Evolutionary conservation across 2,888 invertebrate species (phyloP).

Genomic region (Merodon equestris): DNA sequence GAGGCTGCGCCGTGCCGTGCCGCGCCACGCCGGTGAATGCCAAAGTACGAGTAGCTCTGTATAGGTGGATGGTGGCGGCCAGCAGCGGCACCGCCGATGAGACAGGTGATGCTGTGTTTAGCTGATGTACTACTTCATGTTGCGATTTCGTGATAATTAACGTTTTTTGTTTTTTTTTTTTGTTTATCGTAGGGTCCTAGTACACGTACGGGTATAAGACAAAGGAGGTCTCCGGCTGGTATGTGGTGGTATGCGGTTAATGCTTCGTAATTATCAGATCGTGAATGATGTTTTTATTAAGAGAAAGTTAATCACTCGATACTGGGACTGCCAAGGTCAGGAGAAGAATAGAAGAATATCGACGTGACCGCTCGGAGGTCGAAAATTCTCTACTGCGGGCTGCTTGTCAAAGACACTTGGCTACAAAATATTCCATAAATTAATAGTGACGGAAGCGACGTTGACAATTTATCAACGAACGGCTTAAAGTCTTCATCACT

Average conservation of each 20-base stretch:
- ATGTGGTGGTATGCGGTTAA: constrained; percentile 62
- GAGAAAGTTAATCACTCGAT: constrained; percentile 62
- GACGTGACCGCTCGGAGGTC: constrained; percentile 24
- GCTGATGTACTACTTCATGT: constrained; percentile 71
- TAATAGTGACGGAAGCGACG: no score
- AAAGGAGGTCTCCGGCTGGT: constrained; percentile 45
- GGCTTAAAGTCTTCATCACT: background rate
- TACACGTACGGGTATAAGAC: constrained; percentile 12
- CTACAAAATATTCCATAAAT: no score
- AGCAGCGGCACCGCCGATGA: constrained; percentile 61
- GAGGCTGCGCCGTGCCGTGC: constrained; percentile 70
- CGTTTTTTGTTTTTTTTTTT: constrained; percentile 49
- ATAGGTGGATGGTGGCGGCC: constrained; percentile 48
- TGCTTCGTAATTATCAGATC: constrained; percentile 60
- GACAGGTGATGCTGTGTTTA: constrained; percentile 68
- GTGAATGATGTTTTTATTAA: constrained; percentile 69
- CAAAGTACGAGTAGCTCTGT: constrained; percentile 56
- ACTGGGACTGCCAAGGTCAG: constrained; percentile 49
- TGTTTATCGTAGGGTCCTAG: no score
- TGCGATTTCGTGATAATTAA: constrained; percentile 76
- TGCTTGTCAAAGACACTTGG: no score
- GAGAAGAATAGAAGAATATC: constrained; percentile 14
- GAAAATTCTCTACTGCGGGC: no score
- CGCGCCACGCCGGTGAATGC: constrained; percentile 66
- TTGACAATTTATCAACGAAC: no score